Percentiles rank a stretch among this genome's conserved stretches.
phyloP scores from a whole-genome alignment of 2,797 vertebrate genomes.

The Megalops cyprinoides region DNA sequence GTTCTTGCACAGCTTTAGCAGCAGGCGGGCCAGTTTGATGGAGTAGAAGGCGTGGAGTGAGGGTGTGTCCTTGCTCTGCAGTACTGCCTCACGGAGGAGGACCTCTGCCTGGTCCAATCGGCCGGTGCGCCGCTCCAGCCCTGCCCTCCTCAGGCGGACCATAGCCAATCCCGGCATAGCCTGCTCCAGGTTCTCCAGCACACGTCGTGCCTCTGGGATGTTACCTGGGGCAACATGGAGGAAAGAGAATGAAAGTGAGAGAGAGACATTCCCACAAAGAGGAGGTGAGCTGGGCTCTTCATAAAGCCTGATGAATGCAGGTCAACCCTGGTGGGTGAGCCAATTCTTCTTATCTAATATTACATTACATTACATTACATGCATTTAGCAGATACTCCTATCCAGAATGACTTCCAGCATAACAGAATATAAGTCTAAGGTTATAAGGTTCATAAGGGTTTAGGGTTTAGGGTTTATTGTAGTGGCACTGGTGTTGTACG shows the following conservation, averaged over 20 bases:
- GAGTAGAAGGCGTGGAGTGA: slow-evolving; percentile 81
- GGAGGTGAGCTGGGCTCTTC: not conserved
- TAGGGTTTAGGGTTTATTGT: no score
- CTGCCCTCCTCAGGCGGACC: slow-evolving; percentile 77
- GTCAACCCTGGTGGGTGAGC: no score
- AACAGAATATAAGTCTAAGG: no score
- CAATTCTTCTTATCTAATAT: no score
- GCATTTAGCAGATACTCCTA: no score
- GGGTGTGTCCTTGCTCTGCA: slow-evolving; percentile 74
- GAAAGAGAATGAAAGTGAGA: not conserved
- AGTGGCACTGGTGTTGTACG: no score
- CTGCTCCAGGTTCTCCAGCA: slow-evolving; percentile 75
- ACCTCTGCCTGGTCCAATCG: slow-evolving; percentile 74
- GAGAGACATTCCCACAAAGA: not conserved
- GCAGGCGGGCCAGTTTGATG: slow-evolving; percentile 79
- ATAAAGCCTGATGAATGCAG: no score
- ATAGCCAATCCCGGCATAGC: slow-evolving; percentile 73
- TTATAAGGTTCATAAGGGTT: no score
- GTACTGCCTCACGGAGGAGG: slow-evolving; percentile 75
- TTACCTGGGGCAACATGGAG: slow-evolving; percentile 62
- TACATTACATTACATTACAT: no score
- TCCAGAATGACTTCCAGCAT: no score
- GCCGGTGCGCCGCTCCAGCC: slow-evolving; percentile 79
- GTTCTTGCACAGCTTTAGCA: slow-evolving; percentile 75
- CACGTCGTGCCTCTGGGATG: slow-evolving; percentile 69